Percentiles rank a stretch among this genome's conserved stretches.
These are phyloP conservation scores for Clarias batrachus DNA, from an alignment of 2,113 vertebrate genomes.

Conservation along the genomic window DNA sequence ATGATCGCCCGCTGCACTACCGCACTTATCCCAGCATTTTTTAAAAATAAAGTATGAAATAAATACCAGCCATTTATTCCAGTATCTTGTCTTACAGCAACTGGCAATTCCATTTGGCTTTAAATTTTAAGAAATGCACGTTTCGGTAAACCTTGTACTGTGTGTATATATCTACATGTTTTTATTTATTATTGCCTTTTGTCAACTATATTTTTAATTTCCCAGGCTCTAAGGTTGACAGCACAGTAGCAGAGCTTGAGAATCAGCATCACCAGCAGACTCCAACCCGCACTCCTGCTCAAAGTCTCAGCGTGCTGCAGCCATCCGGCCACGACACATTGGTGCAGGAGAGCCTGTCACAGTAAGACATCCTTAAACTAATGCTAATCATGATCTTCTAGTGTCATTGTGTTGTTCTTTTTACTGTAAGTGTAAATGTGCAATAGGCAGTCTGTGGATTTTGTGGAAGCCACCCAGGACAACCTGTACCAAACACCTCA, in stretches of 20 bases:
- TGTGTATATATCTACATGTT: neutral
- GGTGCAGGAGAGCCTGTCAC: constrained; percentile 77
- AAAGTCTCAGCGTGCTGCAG: constrained; percentile 81
- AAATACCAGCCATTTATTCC: neutral
- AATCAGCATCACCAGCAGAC: constrained; percentile 61
- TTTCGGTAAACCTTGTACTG: neutral
- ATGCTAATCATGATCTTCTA: neutral
- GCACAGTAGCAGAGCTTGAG: constrained; percentile 70
- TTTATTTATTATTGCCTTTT: neutral
- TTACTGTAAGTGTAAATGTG: neutral
- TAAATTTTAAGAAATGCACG: neutral
- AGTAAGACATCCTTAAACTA: constrained; percentile 69
- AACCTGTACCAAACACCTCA: constrained; percentile 72
- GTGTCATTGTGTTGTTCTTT: neutral
- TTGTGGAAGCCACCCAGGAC: constrained; percentile 75
- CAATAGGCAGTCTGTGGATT: constrained; percentile 79
- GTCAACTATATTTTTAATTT: neutral
- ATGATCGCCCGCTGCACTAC: no score
- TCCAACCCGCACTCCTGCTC: constrained; percentile 75
- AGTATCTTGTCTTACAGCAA: neutral
- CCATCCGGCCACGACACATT: constrained; percentile 83
- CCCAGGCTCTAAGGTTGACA: constrained; percentile 68
- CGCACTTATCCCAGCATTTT: no score
- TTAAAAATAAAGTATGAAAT: neutral
- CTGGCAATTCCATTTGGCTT: neutral